Evolutionary conservation across 1,140 invertebrate species (phyloP).

Genomic region (Drosophila nigrodunni): DNA sequence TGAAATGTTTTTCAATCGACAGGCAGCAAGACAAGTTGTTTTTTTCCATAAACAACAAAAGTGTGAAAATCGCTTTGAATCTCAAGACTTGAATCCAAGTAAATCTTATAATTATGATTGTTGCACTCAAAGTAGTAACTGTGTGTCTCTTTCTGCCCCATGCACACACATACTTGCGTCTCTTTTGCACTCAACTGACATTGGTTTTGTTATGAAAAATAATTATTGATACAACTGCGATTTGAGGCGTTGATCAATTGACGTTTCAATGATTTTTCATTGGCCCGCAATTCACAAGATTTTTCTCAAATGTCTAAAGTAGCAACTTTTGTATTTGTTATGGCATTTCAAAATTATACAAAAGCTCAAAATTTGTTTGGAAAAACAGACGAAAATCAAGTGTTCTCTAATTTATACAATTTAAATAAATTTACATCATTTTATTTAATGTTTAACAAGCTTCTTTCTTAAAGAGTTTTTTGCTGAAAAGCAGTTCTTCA

Average conservation of each 20-base stretch:
- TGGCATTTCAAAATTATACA: not conserved
- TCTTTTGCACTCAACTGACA: constrained; percentile 67
- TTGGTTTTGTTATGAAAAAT: constrained; percentile 68
- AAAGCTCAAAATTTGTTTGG: not conserved
- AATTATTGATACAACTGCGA: constrained; percentile 73
- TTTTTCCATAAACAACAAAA: constrained; percentile 72
- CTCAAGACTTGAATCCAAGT: constrained; percentile 37
- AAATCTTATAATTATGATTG: constrained; percentile 70
- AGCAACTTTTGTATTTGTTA: not conserved
- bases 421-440: too few species aligned
- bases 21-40: constrained; percentile 22
- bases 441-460: not conserved
- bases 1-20: constrained; percentile 78
- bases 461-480: not conserved
- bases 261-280: constrained; percentile 69
- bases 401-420: too few species aligned
- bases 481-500: too few species aligned
- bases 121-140: constrained; percentile 38
- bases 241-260: constrained; percentile 62
- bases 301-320: not conserved
- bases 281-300: constrained; percentile 21
- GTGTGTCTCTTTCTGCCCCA: not conserved
- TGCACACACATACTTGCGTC: not conserved
- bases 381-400: not conserved
- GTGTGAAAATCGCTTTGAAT: constrained; percentile 67